These are phyloP conservation scores for Balearica regulorum DNA, from an alignment of 2,797 vertebrate genomes.

Conservation along the genomic window DNA sequence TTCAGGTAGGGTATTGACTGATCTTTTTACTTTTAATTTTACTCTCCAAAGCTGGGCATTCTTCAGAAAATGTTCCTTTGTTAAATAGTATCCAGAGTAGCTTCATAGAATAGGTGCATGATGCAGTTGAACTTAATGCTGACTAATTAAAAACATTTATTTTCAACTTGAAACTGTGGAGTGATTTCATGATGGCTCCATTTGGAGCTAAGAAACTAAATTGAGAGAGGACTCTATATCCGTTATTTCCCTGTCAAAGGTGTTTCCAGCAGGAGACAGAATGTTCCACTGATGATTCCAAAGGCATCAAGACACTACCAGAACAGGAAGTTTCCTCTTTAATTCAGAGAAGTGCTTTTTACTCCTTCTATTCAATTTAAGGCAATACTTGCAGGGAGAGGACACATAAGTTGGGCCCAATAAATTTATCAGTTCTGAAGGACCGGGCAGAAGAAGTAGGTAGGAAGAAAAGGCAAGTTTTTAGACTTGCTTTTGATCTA, in stretches of 20 bases:
- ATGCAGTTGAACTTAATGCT: neutral
- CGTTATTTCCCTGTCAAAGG: neutral
- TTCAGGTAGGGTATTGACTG: constrained; percentile 77
- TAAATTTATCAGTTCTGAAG: neutral
- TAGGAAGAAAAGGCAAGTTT: neutral
- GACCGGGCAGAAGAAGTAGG: neutral
- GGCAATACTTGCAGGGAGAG: neutral
- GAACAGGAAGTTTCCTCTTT: neutral
- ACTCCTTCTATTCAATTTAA: neutral
- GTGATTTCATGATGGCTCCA: neutral
- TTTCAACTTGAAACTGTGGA: neutral
- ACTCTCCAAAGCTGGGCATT: neutral
- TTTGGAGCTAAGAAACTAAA: neutral
- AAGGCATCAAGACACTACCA: neutral
- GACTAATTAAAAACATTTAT: neutral
- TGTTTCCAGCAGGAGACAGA: neutral
- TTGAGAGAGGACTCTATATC: neutral
- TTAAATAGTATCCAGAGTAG: neutral
- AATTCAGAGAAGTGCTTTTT: neutral
- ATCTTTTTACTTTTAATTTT: neutral
- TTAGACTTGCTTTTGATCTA: neutral
- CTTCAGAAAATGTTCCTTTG: neutral
- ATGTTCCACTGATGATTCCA: neutral
- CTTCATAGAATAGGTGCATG: neutral
- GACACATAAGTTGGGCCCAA: rapidly evolving